Evolutionary conservation across 92 coral and sea anemone genomes (phyloP), one percentile per base, ranked within the genome.

Genomic region (Porites cylindrica): DNA sequence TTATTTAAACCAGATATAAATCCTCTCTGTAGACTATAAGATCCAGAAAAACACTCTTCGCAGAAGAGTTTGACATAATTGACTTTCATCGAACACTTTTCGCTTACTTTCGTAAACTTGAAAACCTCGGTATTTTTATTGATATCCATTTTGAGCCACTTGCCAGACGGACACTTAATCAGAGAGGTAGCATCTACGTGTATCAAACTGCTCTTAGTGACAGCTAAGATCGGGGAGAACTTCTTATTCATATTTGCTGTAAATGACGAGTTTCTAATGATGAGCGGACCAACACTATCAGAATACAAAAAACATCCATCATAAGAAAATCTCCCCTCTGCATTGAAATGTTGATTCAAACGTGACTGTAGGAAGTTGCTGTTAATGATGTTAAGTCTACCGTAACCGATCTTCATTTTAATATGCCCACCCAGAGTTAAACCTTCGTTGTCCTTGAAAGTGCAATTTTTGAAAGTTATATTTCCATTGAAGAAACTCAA

Each of bases 11-110:
- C 84, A 8, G 32, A 53, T 20, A 29, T 47, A 10, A 16, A 14
- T 4, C 94, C 90, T 84, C 89, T 78, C 64, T 82, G 71, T 12
- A 90, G 51, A 18, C 88, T 89, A 75, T 90, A 92, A 66, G 76
- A 85, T n/a, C 81, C 76, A 64, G 26, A 29, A 6, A 77, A 26
- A 61, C 94, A 88, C 20, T 72, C 43, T n/a, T 88, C 76, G 56
- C 95, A 92, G 18, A 74, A 79, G 7, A 90, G 0, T 6, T 86
- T 72, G 58, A 87, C 26, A 19, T 70, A 76, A 8, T 54, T 76
- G 17, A 90, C 54, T 38, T 73, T 23, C 0, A 74, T 50, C 54
- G 16, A 26, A 26, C 88, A 86, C 0, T 67, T 9, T 1, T 73
- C 20, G 18, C 66, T 10, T 7, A 11, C 58, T 23, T 19, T 43